Base-by-base conservation (phyloP, 2,797 vertebrate genomes). In the Oreochromis mossambicus region DNA sequence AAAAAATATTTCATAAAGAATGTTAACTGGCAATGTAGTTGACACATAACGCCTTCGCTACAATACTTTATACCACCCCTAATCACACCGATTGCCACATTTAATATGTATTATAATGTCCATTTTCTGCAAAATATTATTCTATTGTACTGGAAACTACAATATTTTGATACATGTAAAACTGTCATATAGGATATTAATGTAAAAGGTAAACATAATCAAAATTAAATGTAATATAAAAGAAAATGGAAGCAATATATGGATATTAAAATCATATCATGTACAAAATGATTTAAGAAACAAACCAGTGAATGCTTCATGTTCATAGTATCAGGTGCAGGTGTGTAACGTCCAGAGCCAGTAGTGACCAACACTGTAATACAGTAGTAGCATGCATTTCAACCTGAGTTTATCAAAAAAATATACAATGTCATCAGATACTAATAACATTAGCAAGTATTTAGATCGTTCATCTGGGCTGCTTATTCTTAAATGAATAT, bases 401-500 rank as follows among this genome's bases (percentile, higher is more conserved):
- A 94, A 95, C 95, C 94, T 95, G 94, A 95, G 95, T 92, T 93
- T 86, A 48, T 91, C 81, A 84, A 88, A 88, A 58, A 91, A 87
- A 90, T 86, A 88, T 83, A 94, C 51, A 86, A 77, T 85, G 24
- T 80, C 68, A 80, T 87, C 29, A 11, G 56, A 88, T 50, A 88
- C 48, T 38, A 48, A 76, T 82, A 83, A 80, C 88, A 83, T 48
- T 54, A 83, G 84, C 76, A 83, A 77, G 26, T 58, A 63, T 66
- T 86, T 26, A 76, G 46, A 82, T 70, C 43, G 46, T 82, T 83
- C 43, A n/a, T 85, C 79, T 66, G 29, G 75, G 82, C 24, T 50
- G 79, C 43, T 77, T 56, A 13, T 83, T 63, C 58, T 86, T 58
- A 86, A 50, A 77, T 91, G 81, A 80, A 86, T 77, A 79, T 75